Percentiles rank a stretch among this genome's conserved stretches.
phyloP scores from a whole-genome alignment of 2,888 invertebrate species.

The Athetis lepigone region DNA sequence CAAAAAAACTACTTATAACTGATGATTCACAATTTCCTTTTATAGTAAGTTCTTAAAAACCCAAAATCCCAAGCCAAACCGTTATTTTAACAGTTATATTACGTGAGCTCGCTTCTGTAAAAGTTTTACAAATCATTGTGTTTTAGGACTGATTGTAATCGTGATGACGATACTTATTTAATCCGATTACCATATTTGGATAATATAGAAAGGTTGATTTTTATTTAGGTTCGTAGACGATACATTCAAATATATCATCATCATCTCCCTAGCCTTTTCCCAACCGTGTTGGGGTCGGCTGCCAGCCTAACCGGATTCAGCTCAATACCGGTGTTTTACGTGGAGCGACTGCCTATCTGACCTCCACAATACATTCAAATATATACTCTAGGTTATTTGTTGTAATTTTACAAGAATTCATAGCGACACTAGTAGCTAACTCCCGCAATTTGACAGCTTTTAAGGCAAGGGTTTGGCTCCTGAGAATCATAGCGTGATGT shows the following conservation, averaged over 20 bases:
- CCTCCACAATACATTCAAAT: too few species aligned
- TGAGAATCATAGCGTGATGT: too few species aligned
- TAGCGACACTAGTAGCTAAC: too few species aligned
- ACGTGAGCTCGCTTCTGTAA: constrained; percentile 25
- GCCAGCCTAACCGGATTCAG: too few species aligned
- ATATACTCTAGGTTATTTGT: too few species aligned
- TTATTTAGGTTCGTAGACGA: background rate
- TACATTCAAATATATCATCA: background rate
- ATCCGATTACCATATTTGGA: background rate
- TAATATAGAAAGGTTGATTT: background rate
- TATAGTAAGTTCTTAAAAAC: constrained; percentile 14
- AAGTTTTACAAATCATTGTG: background rate
- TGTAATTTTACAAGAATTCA: constrained; percentile 7
- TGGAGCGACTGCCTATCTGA: too few species aligned
- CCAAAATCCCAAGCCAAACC: too few species aligned
- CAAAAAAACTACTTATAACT: constrained; percentile 17
- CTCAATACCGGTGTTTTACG: too few species aligned
- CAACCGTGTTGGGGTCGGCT: too few species aligned
- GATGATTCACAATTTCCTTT: constrained; percentile 27
- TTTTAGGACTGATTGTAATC: background rate
- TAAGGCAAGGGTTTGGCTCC: too few species aligned
- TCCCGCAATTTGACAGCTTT: too few species aligned
- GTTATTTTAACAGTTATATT: constrained; percentile 40
- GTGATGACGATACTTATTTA: background rate
- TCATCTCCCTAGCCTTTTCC: too few species aligned